Conservation (phyloP, 2,113 vertebrate species). For the Neogobius melanostomus region DNA sequence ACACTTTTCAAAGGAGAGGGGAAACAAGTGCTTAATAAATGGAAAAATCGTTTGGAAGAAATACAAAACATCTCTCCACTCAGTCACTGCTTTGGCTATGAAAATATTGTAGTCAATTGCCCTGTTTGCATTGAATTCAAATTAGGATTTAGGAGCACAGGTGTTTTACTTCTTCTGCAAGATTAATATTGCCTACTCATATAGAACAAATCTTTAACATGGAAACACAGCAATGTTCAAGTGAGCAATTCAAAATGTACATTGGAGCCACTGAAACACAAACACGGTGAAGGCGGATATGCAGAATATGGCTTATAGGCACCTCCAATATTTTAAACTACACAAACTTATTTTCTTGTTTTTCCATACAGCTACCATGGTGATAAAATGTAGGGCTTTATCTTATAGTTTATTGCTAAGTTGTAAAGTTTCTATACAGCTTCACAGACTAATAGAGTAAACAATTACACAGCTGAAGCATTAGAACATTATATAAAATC, state of each 20-base stretch:
- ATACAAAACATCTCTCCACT: neutral
- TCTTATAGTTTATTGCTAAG: too few species aligned
- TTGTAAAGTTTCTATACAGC: too few species aligned
- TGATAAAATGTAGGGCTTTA: too few species aligned
- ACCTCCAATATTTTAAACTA: too few species aligned
- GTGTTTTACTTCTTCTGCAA: neutral
- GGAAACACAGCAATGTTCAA: neutral
- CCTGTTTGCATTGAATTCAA: constrained; percentile 3
- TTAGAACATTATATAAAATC: too few species aligned
- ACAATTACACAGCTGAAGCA: too few species aligned
- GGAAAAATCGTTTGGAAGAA: constrained; percentile 2
- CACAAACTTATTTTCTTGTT: too few species aligned
- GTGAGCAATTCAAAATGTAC: too few species aligned
- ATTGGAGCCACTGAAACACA: neutral
- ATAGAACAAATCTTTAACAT: neutral
- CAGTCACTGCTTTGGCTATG: constrained; percentile 1
- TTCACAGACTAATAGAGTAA: too few species aligned
- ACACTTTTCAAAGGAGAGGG: neutral
- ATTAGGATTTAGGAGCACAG: neutral
- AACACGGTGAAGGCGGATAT: too few species aligned
- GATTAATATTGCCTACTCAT: neutral
- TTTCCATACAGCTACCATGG: too few species aligned
- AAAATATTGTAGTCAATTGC: neutral
- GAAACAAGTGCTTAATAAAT: neutral
- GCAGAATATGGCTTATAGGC: too few species aligned